Conservation (phyloP, 2,888 invertebrate genomes). For the Hirtodrosophila confusa region DNA sequence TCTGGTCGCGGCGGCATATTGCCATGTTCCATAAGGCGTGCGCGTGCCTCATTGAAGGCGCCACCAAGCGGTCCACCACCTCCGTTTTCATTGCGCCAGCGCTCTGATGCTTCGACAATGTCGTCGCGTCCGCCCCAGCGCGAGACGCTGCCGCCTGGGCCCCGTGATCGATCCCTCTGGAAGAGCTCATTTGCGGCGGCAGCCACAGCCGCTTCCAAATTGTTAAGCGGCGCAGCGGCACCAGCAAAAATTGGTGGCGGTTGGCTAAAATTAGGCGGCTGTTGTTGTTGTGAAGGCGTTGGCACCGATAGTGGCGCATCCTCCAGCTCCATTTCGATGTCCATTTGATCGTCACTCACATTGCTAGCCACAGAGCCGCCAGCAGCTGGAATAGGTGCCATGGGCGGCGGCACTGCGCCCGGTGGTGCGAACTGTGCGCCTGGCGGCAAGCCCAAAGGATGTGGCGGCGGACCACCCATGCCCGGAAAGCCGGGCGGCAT, state of each 20-base stretch:
- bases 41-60: conserved; percentile 66
- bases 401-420: conserved; percentile 64
- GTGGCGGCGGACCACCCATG: conserved; percentile 63
- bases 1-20: conserved; percentile 76
- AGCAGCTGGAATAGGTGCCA: conserved; percentile 55
- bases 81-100: conserved; percentile 72
- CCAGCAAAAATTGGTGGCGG: conserved; percentile 82
- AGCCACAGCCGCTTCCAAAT: conserved; percentile 47
- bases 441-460: conserved; percentile 80
- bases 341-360: conserved; percentile 90
- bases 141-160: conserved; percentile 51
- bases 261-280: conserved; percentile 84
- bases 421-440: conserved; percentile 81
- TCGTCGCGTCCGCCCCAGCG: conserved; percentile 85
- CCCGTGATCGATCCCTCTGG: conserved; percentile 75
- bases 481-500: conserved; percentile 83
- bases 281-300: conserved; percentile 47
- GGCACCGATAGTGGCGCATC: conserved; percentile 59
- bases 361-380: conserved; percentile 64
- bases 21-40: conserved; percentile 74
- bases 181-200: conserved; percentile 66
- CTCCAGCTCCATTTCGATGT: conserved; percentile 90
- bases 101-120: conserved; percentile 60
- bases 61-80: conserved; percentile 47
- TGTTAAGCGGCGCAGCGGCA: conserved; percentile 60